Base-by-base conservation (phyloP, 2,888 invertebrate genomes). In the Nomada lathburiana region DNA sequence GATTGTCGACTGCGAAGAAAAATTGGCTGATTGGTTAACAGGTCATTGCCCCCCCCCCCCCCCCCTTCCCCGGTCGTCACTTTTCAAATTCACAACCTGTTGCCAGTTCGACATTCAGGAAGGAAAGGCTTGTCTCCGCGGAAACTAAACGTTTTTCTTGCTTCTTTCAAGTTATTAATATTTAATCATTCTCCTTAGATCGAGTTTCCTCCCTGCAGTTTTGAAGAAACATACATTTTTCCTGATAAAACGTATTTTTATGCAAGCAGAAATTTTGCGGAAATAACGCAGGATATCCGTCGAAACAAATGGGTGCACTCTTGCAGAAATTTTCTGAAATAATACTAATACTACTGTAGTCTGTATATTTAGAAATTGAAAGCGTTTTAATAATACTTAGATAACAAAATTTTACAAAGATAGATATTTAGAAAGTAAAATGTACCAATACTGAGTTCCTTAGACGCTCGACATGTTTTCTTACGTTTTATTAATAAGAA, bases 51-150 rank as follows among this genome's bases (percentile, higher is more conserved):
- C 55, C 44, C n/a, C 36, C 1, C 44, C n/a, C 36, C 7, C 44
- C n/a, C 50, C 55, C 50, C 44, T 16, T 0, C 7, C 29, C n/a
- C 1, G 60, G 11, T 36, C 29, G 18, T 42, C 13, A 20, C 9
- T 42, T 65, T 47, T 23, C 47, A n/a, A 63, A 55, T 42, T 44
- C 50, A 4, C 50, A 52, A 50, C 29, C 44, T 50, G 26, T 44
- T 69, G 20, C 20, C 18, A 52, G 57, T 70, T 60, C 42, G n/a
- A 59, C 13, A 44, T 74, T 53, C 65, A 65, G 29, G 11, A n/a
- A 23, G 11, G 20, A 26, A 20, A 29, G 53, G n/a, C 5, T 5
- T 52, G 47, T 47, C 47, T 18, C 47, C 42, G 16, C 23, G 55
- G 18, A 18, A 20, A 5, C 52, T 53, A 29, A 29, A 2, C 9